Evolutionary conservation across 2,888 invertebrate species (phyloP).

Genomic region (Venusia cambrica): DNA sequence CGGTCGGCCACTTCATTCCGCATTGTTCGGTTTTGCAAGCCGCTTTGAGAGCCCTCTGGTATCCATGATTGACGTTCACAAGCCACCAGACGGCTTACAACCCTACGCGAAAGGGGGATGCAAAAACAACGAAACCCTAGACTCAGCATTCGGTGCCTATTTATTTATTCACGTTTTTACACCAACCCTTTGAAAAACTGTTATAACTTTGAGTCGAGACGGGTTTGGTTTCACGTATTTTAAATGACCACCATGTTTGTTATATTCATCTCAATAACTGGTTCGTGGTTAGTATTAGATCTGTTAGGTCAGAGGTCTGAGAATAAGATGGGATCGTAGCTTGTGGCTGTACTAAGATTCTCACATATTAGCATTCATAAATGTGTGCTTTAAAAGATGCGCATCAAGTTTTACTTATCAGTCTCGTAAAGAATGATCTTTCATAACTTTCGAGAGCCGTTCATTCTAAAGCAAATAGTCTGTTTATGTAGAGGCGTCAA

Average conservation of each 20-base stretch:
- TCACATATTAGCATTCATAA: too few relatives aligned
- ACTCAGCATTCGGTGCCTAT: slow-evolving; percentile 17
- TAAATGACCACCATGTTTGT: too few relatives aligned
- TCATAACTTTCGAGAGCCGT: slow-evolving; percentile 2
- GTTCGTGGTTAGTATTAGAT: too few relatives aligned
- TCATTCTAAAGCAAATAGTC: slow-evolving; percentile 9
- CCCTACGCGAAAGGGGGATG: slow-evolving; percentile 38
- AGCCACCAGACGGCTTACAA: slow-evolving; percentile 48
- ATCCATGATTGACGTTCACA: slow-evolving; percentile 66
- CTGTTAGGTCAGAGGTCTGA: too few relatives aligned
- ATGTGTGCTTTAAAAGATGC: too few relatives aligned
- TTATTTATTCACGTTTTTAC: slow-evolving; percentile 16
- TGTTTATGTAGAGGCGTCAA: slow-evolving; percentile 18
- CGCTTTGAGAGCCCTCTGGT: slow-evolving; percentile 52
- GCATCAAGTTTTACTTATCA: too few relatives aligned
- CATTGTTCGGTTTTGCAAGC: slow-evolving; percentile 68
- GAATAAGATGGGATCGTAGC: too few relatives aligned
- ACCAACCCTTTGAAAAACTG: slow-evolving; percentile 16
- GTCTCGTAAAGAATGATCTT: slow-evolving; percentile 1
- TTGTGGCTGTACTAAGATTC: too few relatives aligned
- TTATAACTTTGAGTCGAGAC: slow-evolving; percentile 14
- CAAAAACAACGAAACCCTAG: slow-evolving; percentile 27
- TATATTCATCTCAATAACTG: too few relatives aligned
- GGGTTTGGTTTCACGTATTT: too few relatives aligned
- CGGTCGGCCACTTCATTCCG: slow-evolving; percentile 56